Evolutionary conservation across 2,797 vertebrate species (phyloP).

Genomic region (Phalanger gymnotis): DNA sequence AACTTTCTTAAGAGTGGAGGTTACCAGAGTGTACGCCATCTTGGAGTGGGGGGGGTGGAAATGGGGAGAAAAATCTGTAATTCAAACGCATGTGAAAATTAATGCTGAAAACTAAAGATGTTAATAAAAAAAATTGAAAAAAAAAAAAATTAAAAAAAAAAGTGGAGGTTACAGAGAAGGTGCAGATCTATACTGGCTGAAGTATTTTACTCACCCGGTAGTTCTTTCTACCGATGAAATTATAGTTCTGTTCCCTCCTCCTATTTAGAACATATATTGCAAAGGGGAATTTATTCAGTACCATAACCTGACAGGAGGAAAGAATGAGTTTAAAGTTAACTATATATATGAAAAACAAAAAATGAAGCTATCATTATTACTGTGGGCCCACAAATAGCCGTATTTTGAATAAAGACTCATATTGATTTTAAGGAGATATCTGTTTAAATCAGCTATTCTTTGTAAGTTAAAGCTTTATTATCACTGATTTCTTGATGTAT

Average conservation of each 20-base stretch:
- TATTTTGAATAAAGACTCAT: constrained; percentile 78
- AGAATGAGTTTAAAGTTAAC: not conserved
- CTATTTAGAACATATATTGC: constrained; percentile 25
- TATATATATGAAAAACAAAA: not conserved
- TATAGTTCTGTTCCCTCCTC: not conserved
- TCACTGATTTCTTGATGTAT: constrained; percentile 84
- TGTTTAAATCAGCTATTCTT: constrained; percentile 79
- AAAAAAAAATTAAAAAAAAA: too few relatives aligned
- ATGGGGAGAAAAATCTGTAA: too few relatives aligned
- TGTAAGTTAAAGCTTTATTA: constrained; percentile 85
- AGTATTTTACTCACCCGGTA: too few relatives aligned
- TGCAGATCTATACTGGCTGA: too few relatives aligned
- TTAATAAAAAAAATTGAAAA: too few relatives aligned
- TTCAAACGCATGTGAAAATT: too few relatives aligned
- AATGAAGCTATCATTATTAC: constrained; percentile 2
- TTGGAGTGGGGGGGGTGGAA: too few relatives aligned
- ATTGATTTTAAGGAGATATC: constrained; percentile 69
- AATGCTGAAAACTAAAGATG: too few relatives aligned
- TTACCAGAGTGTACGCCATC: too few relatives aligned
- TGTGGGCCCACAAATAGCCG: constrained; percentile 39
- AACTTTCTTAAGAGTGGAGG: not conserved
- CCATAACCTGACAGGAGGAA: not conserved
- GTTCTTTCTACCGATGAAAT: not conserved
- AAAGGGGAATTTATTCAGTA: not conserved
- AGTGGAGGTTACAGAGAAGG: not conserved